A percentile compares a stretch with the other conserved stretches of the same genome.
Conservation (phyloP, 2,888 invertebrate species). For the Bimastos eiseni region DNA sequence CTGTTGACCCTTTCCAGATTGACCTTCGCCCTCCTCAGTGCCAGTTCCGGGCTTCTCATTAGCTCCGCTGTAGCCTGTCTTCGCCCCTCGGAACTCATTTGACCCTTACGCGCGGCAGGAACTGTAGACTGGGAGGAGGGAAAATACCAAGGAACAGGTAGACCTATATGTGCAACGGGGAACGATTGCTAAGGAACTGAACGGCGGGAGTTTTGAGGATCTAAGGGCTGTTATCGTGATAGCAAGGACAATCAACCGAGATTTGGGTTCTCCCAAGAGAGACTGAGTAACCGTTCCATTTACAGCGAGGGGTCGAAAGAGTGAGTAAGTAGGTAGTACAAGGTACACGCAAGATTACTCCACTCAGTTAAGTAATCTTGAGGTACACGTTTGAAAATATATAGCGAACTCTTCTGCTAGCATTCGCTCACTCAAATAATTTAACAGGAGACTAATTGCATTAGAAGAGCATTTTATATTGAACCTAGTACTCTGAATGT, state of each 20-base stretch:
- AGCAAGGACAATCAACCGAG: background rate
- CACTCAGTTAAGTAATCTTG: too few relatives aligned
- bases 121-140: background rate
- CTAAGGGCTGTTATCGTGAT: background rate
- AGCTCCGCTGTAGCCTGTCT: background rate
- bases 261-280: background rate
- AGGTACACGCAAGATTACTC: too few relatives aligned
- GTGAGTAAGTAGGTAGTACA: constrained; percentile 13
- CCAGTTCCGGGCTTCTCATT: constrained; percentile 5
- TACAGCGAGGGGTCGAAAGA: background rate
- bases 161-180: background rate
- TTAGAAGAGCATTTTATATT: too few relatives aligned
- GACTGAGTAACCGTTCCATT: background rate
- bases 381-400: background rate
- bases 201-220: background rate
- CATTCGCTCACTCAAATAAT: background rate
- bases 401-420: background rate
- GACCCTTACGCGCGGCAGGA: background rate
- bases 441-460: background rate
- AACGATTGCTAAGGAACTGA: background rate
- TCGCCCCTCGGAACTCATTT: constrained; percentile 3
- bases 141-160: background rate
- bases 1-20: background rate
- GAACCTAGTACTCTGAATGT: too few relatives aligned
- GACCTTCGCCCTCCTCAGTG: background rate